Percentiles rank a stretch among this genome's conserved stretches.
phyloP scores from a whole-genome alignment of 2,113 vertebrate genomes.

The Himantopus leucocephalus region DNA sequence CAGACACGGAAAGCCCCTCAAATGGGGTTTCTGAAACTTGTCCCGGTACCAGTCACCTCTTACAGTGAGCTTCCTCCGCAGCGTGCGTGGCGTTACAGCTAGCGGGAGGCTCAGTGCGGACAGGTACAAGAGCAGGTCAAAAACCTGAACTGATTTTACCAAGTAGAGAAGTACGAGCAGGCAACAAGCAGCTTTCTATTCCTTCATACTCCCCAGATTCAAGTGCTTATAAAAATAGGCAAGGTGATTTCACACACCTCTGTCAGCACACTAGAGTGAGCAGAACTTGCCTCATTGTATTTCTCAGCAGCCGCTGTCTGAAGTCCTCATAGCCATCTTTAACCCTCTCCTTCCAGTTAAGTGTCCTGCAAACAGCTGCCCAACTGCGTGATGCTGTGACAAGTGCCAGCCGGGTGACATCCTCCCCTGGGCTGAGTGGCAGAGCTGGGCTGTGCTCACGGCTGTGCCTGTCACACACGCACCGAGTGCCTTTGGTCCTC shows the following conservation, averaged over 20 bases:
- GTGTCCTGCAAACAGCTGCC: background rate
- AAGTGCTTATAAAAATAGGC: background rate
- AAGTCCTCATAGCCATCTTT: background rate
- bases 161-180: background rate
- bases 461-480: background rate
- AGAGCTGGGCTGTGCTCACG: background rate
- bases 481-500: background rate
- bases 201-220: accelerated
- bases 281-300: background rate
- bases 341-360: background rate
- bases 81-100: accelerated
- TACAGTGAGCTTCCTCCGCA: background rate
- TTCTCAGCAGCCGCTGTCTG: background rate
- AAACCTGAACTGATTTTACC: background rate
- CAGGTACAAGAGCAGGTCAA: background rate
- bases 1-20: background rate
- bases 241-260: background rate
- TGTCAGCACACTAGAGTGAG: background rate
- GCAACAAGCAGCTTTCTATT: background rate
- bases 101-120: background rate
- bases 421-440: background rate
- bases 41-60: background rate
- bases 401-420: background rate
- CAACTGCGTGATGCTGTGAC: background rate
- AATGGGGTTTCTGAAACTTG: background rate